Evolutionary conservation across 2,888 invertebrate species (phyloP).

Genomic region (Amaurobius ferox): DNA sequence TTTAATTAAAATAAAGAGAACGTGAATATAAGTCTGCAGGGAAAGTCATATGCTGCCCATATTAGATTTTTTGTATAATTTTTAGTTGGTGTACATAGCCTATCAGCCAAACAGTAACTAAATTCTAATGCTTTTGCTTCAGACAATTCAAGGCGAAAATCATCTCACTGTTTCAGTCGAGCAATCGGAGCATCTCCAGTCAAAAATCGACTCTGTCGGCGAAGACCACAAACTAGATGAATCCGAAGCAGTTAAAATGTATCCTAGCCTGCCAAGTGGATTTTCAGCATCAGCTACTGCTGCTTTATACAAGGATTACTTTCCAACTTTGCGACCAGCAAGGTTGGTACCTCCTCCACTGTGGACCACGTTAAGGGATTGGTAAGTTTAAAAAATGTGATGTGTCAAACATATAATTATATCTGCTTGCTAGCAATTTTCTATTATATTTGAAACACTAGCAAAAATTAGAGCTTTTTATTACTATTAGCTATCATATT

Average conservation of each 20-base stretch:
- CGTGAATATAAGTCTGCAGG: too few relatives aligned
- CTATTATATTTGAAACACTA: too few relatives aligned
- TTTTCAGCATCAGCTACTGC: slow-evolving; percentile 25
- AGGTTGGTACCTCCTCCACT: slow-evolving; percentile 38
- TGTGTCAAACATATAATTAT: too few relatives aligned
- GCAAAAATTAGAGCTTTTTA: too few relatives aligned
- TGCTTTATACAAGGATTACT: slow-evolving; percentile 55
- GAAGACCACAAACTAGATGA: slow-evolving; percentile 42
- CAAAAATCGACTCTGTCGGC: neutral
- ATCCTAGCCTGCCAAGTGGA: slow-evolving; percentile 19
- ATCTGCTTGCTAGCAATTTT: too few relatives aligned
- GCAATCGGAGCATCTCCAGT: slow-evolving; percentile 7
- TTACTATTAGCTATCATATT: too few relatives aligned
- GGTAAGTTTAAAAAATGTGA: too few relatives aligned
- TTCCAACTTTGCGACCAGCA: slow-evolving; percentile 40
- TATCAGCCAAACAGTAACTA: too few relatives aligned
- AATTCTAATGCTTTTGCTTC: neutral
- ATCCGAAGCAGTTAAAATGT: slow-evolving; percentile 30
- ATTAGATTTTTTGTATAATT: too few relatives aligned
- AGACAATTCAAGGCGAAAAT: slow-evolving; percentile 15
- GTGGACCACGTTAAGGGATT: slow-evolving; percentile 51
- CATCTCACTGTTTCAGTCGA: neutral
- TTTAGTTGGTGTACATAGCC: too few relatives aligned
- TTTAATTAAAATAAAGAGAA: too few relatives aligned
- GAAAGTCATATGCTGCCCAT: too few relatives aligned